phyloP scores from a whole-genome alignment of 2,797 vertebrate species.

The Etheostoma nigrum region DNA sequence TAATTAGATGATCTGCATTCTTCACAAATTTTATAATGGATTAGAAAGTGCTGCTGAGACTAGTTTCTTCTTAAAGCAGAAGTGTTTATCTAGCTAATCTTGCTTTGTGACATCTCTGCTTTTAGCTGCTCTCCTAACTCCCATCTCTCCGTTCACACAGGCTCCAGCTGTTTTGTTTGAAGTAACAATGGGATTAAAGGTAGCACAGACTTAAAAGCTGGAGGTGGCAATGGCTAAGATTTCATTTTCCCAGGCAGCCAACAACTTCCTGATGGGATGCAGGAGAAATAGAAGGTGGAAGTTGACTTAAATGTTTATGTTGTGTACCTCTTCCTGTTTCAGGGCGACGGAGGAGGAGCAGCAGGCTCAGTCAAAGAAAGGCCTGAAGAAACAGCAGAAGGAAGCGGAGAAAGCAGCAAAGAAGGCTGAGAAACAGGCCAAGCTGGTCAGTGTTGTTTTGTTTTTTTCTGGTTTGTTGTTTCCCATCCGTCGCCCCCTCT shows the following conservation, averaged over 20 bases:
- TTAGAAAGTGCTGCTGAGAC: slow-evolving; percentile 36
- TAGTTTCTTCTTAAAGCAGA: slow-evolving; percentile 12
- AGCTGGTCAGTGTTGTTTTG: slow-evolving; percentile 77
- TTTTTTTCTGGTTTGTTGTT: slow-evolving; percentile 49
- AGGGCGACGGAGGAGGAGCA: slow-evolving; percentile 86
- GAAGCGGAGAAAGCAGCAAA: slow-evolving; percentile 89
- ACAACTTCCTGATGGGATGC: slow-evolving; percentile 89
- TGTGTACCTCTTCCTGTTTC: slow-evolving; percentile 80
- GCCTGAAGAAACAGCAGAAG: slow-evolving; percentile 88
- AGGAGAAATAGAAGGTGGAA: slow-evolving; percentile 85
- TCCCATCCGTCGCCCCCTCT: slow-evolving; percentile 52
- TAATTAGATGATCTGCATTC: slow-evolving; percentile 45
- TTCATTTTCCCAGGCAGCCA: slow-evolving; percentile 90
- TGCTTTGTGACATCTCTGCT: slow-evolving; percentile 44
- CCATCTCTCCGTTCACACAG: slow-evolving; percentile 32
- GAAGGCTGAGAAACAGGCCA: slow-evolving; percentile 90
- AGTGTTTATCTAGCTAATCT: slow-evolving; percentile 52
- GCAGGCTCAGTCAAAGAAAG: slow-evolving; percentile 89
- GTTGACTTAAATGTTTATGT: slow-evolving; percentile 78
- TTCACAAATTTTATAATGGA: slow-evolving; percentile 15
- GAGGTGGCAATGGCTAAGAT: slow-evolving; percentile 61
- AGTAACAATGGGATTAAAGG: slow-evolving; percentile 77
- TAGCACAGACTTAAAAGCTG: slow-evolving; percentile 59
- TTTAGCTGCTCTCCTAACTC: slow-evolving; percentile 40
- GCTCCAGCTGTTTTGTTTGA: slow-evolving; percentile 56